These are phyloP conservation scores for Microcebus tavaratra DNA, from an alignment of 2,113 vertebrate species.

Conservation along the genomic window DNA sequence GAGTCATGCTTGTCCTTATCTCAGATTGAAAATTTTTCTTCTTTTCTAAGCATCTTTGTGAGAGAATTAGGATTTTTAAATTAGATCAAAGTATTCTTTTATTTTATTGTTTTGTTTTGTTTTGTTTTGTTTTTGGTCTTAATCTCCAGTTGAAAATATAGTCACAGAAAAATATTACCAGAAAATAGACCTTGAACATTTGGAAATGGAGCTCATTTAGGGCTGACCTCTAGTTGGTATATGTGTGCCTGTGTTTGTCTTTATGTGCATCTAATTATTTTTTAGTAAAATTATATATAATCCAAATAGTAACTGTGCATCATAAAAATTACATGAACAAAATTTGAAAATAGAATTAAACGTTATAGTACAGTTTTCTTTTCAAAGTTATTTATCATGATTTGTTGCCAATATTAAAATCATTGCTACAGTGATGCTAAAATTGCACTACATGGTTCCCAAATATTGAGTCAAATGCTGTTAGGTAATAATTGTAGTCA, in stretches of 20 bases:
- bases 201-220: background rate
- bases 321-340: background rate
- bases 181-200: background rate
- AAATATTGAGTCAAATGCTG: slow-evolving; percentile 77
- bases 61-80: background rate
- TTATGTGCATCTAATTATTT: background rate
- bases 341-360: slow-evolving; percentile 9
- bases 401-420: slow-evolving; percentile 63
- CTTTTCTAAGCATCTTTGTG: background rate
- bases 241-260: background rate
- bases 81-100: background rate
- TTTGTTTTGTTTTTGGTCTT: background rate
- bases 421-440: slow-evolving; percentile 66
- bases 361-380: background rate
- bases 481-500: slow-evolving; percentile 83
- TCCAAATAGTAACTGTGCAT: background rate
- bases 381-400: background rate
- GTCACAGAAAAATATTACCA: background rate
- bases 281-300: background rate
- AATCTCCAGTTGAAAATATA: background rate
- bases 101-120: no score
- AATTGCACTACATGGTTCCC: slow-evolving; percentile 70
- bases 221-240: background rate
- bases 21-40: background rate
- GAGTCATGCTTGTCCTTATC: background rate